Base-by-base conservation (phyloP, 1,140 invertebrate species). In the Cephus cinctus region DNA sequence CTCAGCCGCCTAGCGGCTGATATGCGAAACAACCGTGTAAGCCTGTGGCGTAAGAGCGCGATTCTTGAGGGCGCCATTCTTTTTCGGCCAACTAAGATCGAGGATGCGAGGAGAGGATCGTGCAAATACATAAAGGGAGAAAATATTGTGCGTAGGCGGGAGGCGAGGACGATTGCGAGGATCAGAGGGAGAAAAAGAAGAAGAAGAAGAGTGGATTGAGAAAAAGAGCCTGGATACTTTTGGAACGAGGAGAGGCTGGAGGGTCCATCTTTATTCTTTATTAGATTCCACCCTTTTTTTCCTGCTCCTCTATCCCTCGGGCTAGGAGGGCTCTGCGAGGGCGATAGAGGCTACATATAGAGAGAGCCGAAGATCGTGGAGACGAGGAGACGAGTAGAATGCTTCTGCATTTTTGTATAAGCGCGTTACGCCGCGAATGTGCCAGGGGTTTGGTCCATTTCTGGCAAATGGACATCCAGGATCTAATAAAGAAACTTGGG, bases 401-500 rank as follows among this genome's bases (percentile, higher is more conserved):
- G n/a, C n/a, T n/a, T n/a, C n/a, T n/a, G n/a, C n/a, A n/a, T n/a
- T n/a, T n/a, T n/a, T n/a, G n/a, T n/a, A n/a, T n/a, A n/a, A n/a
- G n/a, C n/a, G n/a, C n/a, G n/a, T n/a, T n/a, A n/a, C n/a, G 34
- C 34, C 14, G 34, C 19, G 11, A 18, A 18, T 1, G 12, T 30
- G 27, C 12, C 27, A 12, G 9, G 27, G 27, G 27, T 54, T 52
- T 44, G 50, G 46, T 40, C 58, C 61, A 61, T 59, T 58, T 56
- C 43, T 54, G 52, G 44, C 56, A 52, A 59, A 66, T 61, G 55
- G 55, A 63, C 58, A 54, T 53, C 50, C 40, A 36, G 44, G 59
- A 66, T 65, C 60, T 66, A 66, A 66, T 66, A 63, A 66, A 63
- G 58, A 65, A 66, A 66, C 59, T 66, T 66, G 54, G 47, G 46